These are phyloP conservation scores for Cosmopolites sordidus DNA, from an alignment of 2,888 invertebrate genomes.

Conservation along the genomic window DNA sequence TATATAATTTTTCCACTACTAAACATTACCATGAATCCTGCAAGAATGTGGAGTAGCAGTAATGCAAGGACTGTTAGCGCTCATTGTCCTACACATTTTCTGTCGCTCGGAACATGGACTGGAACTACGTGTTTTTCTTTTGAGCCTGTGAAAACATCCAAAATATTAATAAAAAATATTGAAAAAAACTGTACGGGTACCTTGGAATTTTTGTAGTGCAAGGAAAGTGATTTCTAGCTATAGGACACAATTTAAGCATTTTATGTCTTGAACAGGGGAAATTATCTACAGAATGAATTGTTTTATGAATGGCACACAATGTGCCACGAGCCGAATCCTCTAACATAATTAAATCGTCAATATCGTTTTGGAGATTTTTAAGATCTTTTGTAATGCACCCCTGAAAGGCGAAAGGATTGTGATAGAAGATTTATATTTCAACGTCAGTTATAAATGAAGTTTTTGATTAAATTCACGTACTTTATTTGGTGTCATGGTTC, in stretches of 20 bases:
- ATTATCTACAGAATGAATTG: constrained; percentile 22
- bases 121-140: constrained; percentile 14
- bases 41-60: constrained; percentile 1
- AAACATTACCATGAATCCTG: constrained; percentile 8
- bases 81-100: constrained; percentile 13
- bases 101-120: constrained; percentile 12
- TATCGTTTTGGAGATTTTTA: constrained; percentile 4
- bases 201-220: constrained; percentile 3
- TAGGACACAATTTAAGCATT: constrained; percentile 25
- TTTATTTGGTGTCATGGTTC: background rate
- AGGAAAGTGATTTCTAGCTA: constrained; percentile 1
- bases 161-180: no score
- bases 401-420: background rate
- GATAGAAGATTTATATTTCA: no score
- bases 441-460: background rate
- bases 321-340: constrained; percentile 24
- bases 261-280: constrained; percentile 23
- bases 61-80: constrained; percentile 8
- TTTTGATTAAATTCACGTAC: background rate
- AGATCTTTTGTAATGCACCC: background rate
- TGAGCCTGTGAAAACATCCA: background rate
- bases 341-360: constrained; percentile 23
- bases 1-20: no score
- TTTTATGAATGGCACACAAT: constrained; percentile 25
- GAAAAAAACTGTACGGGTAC: no score